Evolutionary conservation across 92 coral and sea anemone genomes (phyloP), one percentile per base, ranked within the genome.

Genomic region (Phenganax subtilis): DNA sequence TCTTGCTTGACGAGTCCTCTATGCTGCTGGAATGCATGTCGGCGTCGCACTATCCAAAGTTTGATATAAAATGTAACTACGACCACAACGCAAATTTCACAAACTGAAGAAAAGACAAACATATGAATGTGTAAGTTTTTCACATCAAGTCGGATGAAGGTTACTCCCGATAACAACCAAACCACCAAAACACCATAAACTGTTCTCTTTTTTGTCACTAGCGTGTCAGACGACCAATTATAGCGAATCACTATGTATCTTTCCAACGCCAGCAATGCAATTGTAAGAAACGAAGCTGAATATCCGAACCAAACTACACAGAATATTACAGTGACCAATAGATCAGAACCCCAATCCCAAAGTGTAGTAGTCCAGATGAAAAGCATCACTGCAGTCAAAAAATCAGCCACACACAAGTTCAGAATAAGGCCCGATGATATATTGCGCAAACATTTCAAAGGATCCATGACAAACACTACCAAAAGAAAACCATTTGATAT

Each of bases 251-350:
- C 82, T 17, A 77, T 77, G 57, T 30, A 77, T 12, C 82, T 58
- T 47, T 77, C 82, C 54, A 62, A 62, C 6, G 82, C 60, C 69
- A 77, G 82, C 70, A 62, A 58, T 16, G 82, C 82, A 15, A 77
- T 52, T 25, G 82, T 77, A 6, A 77, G 71, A 14, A 77, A 77
- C 20, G 82, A 77, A 8, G 71, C 82, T 12, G 82, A 57, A 17
- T 59, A 77, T 47, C 82, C 82, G 44, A 62, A 52, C 82, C 82
- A 77, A 29, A 77, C 66, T 6, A 52, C 11, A 20, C 55, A 77
- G 17, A 77, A 77, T 6, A 77, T 20, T 3, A 77, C 72, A 10
- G 47, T 4, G 27, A 20, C 54, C 4, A 59, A 0, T 10, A 20
- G 6, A 0, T 37, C 71, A 31, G 71, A 53, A 8, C 31, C 57